Conservation (phyloP, 2,113 vertebrate genomes). For the Prietella phreatophila region DNA sequence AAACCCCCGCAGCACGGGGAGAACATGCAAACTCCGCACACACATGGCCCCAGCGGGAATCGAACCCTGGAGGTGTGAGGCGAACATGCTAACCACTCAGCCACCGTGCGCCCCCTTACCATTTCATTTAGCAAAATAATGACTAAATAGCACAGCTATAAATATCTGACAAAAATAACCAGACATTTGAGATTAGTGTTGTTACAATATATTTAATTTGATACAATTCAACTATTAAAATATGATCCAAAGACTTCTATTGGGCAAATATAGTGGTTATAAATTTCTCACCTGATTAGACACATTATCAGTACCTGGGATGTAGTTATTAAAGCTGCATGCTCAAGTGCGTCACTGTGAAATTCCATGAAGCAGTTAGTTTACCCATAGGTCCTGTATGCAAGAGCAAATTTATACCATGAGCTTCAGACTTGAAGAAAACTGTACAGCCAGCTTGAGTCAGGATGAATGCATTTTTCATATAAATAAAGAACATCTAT, state of each 20-base stretch:
- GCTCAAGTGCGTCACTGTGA: not conserved
- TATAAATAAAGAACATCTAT: conserved; percentile 13
- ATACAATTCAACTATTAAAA: conserved; percentile 14
- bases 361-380: not conserved
- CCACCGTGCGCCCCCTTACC: not conserved
- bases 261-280: conserved; percentile 20
- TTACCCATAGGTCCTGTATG: not conserved
- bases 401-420: not conserved
- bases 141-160: not conserved
- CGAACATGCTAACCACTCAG: no score
- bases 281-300: not conserved
- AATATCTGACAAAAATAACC: not conserved
- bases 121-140: not conserved
- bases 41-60: no score
- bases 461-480: conserved; percentile 9
- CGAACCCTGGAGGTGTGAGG: no score
- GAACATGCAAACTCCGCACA: no score
- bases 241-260: not conserved
- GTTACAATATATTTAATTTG: conserved; percentile 20
- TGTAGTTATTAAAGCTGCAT: not conserved
- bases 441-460: not conserved
- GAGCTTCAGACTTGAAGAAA: not conserved
- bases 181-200: not conserved
- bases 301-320: not conserved
- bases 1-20: no score